Evolutionary conservation across 2,888 invertebrate genomes (phyloP).

Genomic region (Steinernema scapterisci): DNA sequence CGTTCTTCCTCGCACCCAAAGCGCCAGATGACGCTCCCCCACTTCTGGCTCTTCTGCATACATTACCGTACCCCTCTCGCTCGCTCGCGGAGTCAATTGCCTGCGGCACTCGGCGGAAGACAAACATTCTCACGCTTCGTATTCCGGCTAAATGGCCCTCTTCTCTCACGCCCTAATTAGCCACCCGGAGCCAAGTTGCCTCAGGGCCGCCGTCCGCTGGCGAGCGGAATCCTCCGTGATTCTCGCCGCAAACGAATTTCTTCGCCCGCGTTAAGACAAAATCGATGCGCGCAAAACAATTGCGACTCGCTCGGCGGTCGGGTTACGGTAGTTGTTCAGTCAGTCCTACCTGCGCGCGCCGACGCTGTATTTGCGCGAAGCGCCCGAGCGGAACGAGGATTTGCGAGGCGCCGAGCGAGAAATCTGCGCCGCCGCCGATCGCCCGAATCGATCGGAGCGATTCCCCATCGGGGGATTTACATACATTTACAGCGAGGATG

Average conservation of each 20-base stretch:
- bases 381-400: constrained; percentile 31
- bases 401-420: constrained; percentile 2
- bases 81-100: background rate
- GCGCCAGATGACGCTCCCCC: constrained; percentile 21
- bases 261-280: constrained; percentile 18
- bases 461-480: constrained; percentile 8
- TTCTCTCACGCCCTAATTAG: constrained; percentile 29
- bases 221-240: background rate
- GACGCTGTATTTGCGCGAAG: constrained; percentile 15
- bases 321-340: constrained; percentile 12
- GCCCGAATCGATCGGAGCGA: background rate
- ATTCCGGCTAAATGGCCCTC: constrained; percentile 23
- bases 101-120: constrained; percentile 14
- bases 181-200: background rate
- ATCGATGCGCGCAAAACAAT: constrained; percentile 32
- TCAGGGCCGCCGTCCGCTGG: background rate
- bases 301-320: background rate
- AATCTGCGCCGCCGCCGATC: background rate
- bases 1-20: background rate
- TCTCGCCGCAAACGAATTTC: background rate
- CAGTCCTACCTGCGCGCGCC: background rate
- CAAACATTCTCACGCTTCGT: constrained; percentile 15
- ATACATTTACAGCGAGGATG: constrained; percentile 9
- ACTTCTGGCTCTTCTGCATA: constrained; percentile 10
- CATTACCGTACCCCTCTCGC: constrained; percentile 10